These are phyloP conservation scores for Anthonomus grandis DNA, from an alignment of 1,140 invertebrate species.

Conservation along the genomic window DNA sequence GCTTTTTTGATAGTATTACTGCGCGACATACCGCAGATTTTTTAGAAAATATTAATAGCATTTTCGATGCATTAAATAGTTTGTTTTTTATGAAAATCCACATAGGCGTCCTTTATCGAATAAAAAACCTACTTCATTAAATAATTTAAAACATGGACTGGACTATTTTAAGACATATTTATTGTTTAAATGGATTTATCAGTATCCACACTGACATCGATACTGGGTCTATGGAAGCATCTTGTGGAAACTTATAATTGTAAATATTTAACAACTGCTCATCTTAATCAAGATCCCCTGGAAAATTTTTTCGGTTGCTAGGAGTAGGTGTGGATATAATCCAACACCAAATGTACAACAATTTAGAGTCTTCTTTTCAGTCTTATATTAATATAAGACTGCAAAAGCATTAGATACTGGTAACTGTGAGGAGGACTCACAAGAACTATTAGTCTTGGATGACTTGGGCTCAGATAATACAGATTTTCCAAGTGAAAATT, in stretches of 20 bases:
- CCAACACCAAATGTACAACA: not conserved
- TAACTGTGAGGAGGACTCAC: not conserved
- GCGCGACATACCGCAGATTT: no score
- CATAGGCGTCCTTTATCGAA: not conserved
- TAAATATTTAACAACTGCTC: no score
- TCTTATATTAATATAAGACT: no score
- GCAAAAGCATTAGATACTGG: not conserved
- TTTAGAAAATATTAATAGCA: no score
- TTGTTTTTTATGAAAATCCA: not conserved
- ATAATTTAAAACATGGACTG: no score
- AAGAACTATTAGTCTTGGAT: not conserved
- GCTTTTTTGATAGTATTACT: no score
- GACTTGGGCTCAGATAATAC: no score
- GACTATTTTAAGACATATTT: not conserved
- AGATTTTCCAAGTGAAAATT: no score
- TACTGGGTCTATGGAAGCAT: not conserved
- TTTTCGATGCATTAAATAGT: not conserved
- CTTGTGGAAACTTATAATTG: not conserved
- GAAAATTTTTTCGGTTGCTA: slow-evolving; percentile 2
- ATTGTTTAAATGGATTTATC: not conserved
- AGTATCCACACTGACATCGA: no score
- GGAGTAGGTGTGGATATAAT: slow-evolving; percentile 9
- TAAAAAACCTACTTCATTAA: no score
- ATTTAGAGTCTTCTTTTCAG: not conserved
- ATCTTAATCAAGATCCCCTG: no score